phyloP scores from a whole-genome alignment of 2,888 invertebrate species.

The Pterostichus niger region DNA sequence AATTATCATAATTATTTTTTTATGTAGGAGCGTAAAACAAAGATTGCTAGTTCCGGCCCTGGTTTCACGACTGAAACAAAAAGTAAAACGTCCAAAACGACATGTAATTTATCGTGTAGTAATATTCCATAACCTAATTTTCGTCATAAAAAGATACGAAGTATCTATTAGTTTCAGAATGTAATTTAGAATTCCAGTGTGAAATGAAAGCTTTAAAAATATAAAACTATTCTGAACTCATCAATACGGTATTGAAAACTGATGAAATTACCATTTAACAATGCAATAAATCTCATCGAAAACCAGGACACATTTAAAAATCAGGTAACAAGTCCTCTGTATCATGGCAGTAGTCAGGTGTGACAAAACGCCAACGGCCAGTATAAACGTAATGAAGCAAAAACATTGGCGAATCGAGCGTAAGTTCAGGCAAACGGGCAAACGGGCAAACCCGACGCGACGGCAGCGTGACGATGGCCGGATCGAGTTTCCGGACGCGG shows the following conservation, averaged over 20 bases:
- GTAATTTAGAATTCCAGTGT: background rate
- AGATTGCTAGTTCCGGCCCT: too few species aligned
- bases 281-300: background rate
- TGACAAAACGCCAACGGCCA: constrained; percentile 49
- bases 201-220: constrained; percentile 2
- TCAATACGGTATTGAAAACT: background rate
- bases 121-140: constrained; percentile 45
- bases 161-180: constrained; percentile 12
- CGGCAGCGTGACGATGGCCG: background rate
- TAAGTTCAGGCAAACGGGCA: constrained; percentile 35
- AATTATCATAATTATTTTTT: too few species aligned
- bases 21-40: constrained; percentile 25
- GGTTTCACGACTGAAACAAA: background rate
- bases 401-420: constrained; percentile 61
- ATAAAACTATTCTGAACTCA: background rate
- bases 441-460: background rate
- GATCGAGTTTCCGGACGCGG: constrained; percentile 1
- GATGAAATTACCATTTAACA: constrained; percentile 8
- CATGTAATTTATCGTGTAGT: constrained; percentile 16
- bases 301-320: constrained; percentile 19
- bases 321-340: constrained; percentile 2
- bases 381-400: constrained; percentile 60
- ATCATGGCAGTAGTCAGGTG: constrained; percentile 8
- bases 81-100: constrained; percentile 9
- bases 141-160: background rate